Base-by-base conservation (phyloP, 2,113 vertebrate genomes). In the Talpa occidentalis region DNA sequence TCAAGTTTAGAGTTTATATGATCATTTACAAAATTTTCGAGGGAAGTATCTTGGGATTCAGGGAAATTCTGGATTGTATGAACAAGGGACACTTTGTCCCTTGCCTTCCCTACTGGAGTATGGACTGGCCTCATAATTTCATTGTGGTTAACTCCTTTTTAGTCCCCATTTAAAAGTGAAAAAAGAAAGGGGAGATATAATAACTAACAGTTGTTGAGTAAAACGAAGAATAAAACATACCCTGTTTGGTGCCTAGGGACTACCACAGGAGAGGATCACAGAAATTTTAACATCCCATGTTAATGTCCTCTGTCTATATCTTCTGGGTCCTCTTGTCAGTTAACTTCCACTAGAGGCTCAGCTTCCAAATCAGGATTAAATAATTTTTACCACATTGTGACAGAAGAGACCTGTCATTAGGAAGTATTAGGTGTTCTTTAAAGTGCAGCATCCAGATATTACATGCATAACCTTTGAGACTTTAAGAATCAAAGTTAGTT, bases 351-450 rank as follows among this genome's bases (percentile, higher is more conserved):
- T 30, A 90, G 49, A 73, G 49, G 10, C 28, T 88, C 44, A 78
- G 60, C 54, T 94, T 93, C 90, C 49, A 94, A 14, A 67, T 92
- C 32, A 97, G 56, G 26, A 78, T 47, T 91, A 84, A 88, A 59
- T 81, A 60, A 62, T 54, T 79, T 91, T 96, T 80, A 84, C 35
- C 40, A 67, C 80, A 80, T 6, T 37, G 17, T 16, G 5, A 8
- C 10, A 78, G 80, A 94, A n/a, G 47, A 90, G 21, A 86, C 49
- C 70, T 64, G 7, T 92, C 42, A 54, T 94, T 88, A 64, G 30
- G 44, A 93, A 79, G 6, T 91, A 79, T 44, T 78, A 47, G 35
- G 9, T 87, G 4, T 91, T 91, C 79, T 66, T 91, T 89, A 42
- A 94, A 40, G 28, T 80, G 0, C 24, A 92, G 6, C 40, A 77